Percentiles rank a stretch among this genome's conserved stretches.
Conservation (phyloP, 2,888 invertebrate species). For the Byasa hedistus region DNA sequence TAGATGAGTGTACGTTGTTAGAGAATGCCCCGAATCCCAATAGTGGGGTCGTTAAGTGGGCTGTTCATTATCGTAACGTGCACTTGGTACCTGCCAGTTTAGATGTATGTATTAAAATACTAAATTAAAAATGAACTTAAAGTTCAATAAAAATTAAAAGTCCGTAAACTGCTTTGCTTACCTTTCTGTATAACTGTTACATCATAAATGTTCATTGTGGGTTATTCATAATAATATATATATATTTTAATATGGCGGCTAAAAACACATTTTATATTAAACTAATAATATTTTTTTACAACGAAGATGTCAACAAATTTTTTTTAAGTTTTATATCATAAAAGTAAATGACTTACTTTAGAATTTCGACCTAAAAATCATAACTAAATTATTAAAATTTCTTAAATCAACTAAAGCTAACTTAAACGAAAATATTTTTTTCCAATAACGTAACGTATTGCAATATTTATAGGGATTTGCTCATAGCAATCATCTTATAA, state of each 20-base stretch:
- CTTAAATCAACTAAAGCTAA: conserved; percentile 5
- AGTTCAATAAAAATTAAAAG: background rate
- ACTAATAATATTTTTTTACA: background rate
- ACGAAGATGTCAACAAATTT: background rate
- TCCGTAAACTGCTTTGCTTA: background rate
- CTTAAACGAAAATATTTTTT: conserved; percentile 19
- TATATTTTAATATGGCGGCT: background rate
- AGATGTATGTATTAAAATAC: background rate
- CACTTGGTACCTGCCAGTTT: conserved; percentile 28
- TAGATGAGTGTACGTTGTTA: too few species aligned
- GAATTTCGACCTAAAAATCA: conserved; percentile 8
- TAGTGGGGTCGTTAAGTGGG: too few species aligned
- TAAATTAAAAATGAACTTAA: background rate
- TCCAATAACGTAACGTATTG: conserved; percentile 22
- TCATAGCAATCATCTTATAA: conserved; percentile 27
- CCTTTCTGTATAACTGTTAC: background rate
- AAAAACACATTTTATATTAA: background rate
- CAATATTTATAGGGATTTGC: conserved; percentile 29
- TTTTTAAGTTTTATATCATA: background rate
- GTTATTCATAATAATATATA: too few species aligned
- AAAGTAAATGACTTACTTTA: conserved; percentile 4
- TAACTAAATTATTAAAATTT: conserved; percentile 8
- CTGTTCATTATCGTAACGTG: background rate
- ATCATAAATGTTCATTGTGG: background rate
- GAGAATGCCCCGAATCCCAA: too few species aligned